A percentile compares a stretch with the other conserved stretches of the same genome.
phyloP scores from a whole-genome alignment of 2,888 invertebrate species.

The Lymantria dispar region DNA sequence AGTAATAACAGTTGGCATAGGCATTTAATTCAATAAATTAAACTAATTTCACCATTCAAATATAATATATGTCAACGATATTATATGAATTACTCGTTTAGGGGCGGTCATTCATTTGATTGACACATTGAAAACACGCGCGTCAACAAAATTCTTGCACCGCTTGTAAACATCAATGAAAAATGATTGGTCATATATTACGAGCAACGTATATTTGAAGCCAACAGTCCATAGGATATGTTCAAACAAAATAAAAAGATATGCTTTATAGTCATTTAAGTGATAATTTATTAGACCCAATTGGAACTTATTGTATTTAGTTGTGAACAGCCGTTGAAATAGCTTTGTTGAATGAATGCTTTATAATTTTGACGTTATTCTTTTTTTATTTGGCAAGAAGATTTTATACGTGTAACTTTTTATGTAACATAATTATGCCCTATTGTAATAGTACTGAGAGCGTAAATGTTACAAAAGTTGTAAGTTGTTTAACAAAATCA shows the following conservation, averaged over 20 bases:
- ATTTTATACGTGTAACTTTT: neutral
- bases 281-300: conserved; percentile 34
- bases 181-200: conserved; percentile 57
- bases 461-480: too few relatives aligned
- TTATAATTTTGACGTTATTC: conserved; percentile 13
- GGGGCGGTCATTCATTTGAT: conserved; percentile 53
- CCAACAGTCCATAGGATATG: conserved; percentile 20
- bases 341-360: conserved; percentile 13
- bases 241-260: conserved; percentile 23
- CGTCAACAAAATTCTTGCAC: conserved; percentile 50
- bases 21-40: neutral
- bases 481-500: too few relatives aligned
- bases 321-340: too few relatives aligned
- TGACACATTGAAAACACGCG: conserved; percentile 61
- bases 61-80: too few relatives aligned
- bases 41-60: conserved; percentile 12
- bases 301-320: conserved; percentile 24
- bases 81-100: conserved; percentile 58
- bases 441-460: too few relatives aligned
- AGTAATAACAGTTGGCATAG: too few relatives aligned
- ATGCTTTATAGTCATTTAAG: conserved; percentile 25
- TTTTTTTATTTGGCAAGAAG: conserved; percentile 4
- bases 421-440: too few relatives aligned
- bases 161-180: conserved; percentile 58
- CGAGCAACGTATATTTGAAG: conserved; percentile 15